These are phyloP conservation scores for Trogon surrucura DNA, from an alignment of 2,113 vertebrate genomes.

Conservation along the genomic window DNA sequence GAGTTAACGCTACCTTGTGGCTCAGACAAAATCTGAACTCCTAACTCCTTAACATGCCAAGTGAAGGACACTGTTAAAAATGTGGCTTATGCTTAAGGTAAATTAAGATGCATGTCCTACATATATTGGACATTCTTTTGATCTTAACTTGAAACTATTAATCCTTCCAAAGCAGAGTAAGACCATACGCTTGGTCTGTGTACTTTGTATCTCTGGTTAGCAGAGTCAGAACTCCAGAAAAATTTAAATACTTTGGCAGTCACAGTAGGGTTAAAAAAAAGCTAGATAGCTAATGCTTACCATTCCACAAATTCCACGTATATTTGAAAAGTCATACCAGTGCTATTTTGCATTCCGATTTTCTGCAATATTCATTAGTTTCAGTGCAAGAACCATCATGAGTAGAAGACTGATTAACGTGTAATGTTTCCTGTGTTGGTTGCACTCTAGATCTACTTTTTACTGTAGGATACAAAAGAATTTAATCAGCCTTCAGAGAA, in stretches of 20 bases:
- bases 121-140: not conserved
- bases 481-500: not conserved
- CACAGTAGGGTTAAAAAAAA: constrained; percentile 28
- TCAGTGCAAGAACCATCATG: not conserved
- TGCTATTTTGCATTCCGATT: not conserved
- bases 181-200: not conserved
- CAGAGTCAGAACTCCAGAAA: not conserved
- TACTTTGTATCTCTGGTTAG: not conserved
- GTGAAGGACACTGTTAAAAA: not conserved
- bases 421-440: not conserved
- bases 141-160: not conserved
- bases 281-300: not conserved
- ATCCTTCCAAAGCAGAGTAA: not conserved
- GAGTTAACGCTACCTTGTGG: constrained; percentile 34
- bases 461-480: not conserved
- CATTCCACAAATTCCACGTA: constrained; percentile 32
- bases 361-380: constrained; percentile 9
- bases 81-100: not conserved
- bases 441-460: not conserved
- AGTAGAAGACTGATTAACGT: not conserved
- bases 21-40: constrained; percentile 30
- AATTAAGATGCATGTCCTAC: not conserved
- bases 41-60: not conserved
- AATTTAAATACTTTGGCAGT: not conserved
- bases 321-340: not conserved